Conservation (phyloP, 2,797 vertebrate species). For the Smutsia temminckii region DNA sequence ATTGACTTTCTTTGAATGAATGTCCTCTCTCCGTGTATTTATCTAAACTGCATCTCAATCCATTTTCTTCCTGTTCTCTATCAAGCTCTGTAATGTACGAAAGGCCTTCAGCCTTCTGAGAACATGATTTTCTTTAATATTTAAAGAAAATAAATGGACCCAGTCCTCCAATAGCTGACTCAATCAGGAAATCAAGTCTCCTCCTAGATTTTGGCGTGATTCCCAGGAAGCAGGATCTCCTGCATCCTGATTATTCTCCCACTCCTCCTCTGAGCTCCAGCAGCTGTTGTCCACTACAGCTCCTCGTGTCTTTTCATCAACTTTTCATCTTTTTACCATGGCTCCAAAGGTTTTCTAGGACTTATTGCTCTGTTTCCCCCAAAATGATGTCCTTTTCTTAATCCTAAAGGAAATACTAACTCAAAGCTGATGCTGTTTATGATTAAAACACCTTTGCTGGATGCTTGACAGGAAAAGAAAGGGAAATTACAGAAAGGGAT, state of each 20-base stretch:
- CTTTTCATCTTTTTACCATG: background rate
- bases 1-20: conserved; percentile 23
- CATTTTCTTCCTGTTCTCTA: background rate
- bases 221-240: background rate
- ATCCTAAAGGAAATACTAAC: background rate
- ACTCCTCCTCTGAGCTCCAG: background rate
- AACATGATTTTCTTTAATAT: background rate
- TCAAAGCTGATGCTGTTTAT: background rate
- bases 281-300: background rate
- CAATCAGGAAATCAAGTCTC: background rate
- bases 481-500: background rate
- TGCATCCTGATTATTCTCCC: background rate
- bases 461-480: background rate
- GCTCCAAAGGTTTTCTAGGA: background rate
- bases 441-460: background rate
- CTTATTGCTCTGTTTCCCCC: background rate
- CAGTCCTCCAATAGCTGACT: background rate
- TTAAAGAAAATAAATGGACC: background rate
- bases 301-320: background rate
- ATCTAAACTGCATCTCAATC: background rate
- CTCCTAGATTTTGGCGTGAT: background rate
- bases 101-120: background rate
- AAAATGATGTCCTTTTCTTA: background rate
- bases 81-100: background rate
- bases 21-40: background rate